Conservation (phyloP, 2,888 invertebrate genomes). For the Sinelater perroti region DNA sequence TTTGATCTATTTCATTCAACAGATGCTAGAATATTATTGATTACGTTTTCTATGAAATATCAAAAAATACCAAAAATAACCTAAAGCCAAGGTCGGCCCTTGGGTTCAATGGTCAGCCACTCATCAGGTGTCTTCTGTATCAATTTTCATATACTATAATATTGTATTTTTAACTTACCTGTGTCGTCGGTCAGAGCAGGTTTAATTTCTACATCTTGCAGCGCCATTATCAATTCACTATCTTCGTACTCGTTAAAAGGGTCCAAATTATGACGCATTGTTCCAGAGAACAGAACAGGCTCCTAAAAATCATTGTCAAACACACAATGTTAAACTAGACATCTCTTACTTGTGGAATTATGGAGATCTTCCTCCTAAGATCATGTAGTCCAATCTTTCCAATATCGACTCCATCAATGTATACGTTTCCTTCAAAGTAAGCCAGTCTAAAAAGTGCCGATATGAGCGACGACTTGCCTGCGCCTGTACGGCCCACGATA, state of each 20-base stretch:
- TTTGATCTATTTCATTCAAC: too few species aligned
- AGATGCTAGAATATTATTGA: too few species aligned
- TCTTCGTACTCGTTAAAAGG: conserved; percentile 66
- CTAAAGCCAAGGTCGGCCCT: too few species aligned
- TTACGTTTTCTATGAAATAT: too few species aligned
- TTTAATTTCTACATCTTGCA: conserved; percentile 62
- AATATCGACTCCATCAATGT: conserved; percentile 65
- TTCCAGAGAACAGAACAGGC: conserved; percentile 73
- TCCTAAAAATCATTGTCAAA: conserved; percentile 56
- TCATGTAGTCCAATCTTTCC: conserved; percentile 64
- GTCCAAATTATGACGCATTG: conserved; percentile 72
- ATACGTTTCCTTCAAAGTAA: conserved; percentile 63
- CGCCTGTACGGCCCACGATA: conserved; percentile 70
- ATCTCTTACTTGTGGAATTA: conserved; percentile 66
- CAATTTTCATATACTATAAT: neutral
- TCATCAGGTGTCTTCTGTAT: neutral
- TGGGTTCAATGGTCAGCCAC: too few species aligned
- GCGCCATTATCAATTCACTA: conserved; percentile 48
- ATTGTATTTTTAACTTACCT: conserved; percentile 45
- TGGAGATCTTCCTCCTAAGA: conserved; percentile 66
- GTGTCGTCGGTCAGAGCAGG: conserved; percentile 58
- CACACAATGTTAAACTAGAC: neutral
- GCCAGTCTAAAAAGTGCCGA: conserved; percentile 67
- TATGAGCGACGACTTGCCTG: conserved; percentile 66
- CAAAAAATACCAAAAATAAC: too few species aligned